phyloP scores from a whole-genome alignment of 1,140 invertebrate genomes.

The Pararge aegeria region DNA sequence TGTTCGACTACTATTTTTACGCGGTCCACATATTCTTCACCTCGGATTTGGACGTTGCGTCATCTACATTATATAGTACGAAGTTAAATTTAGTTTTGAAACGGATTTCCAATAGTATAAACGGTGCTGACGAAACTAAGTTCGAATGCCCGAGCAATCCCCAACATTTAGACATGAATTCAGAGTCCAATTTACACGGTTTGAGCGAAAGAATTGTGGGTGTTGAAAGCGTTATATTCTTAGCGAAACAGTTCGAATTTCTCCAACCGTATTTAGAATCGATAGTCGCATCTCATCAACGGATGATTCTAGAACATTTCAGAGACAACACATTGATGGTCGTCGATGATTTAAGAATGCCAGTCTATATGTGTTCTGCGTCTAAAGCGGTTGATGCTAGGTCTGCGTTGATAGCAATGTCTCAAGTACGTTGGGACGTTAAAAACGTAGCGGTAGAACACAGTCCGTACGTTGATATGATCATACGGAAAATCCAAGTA shows the following conservation, averaged over 20 bases:
- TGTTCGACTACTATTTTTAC: slow-evolving; percentile 98
- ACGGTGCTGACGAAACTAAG: slow-evolving; percentile 47
- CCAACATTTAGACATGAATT: slow-evolving; percentile 85
- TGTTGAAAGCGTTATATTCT: slow-evolving; percentile 94
- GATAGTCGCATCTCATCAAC: slow-evolving; percentile 83
- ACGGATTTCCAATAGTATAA: slow-evolving; percentile 85
- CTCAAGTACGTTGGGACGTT: slow-evolving; percentile 97
- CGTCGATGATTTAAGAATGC: slow-evolving; percentile 87
- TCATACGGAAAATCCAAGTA: slow-evolving; percentile 88
- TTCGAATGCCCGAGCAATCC: slow-evolving; percentile 83
- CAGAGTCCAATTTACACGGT: slow-evolving; percentile 88
- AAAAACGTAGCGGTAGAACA: slow-evolving; percentile 97
- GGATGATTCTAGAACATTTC: slow-evolving; percentile 87
- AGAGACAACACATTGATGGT: slow-evolving; percentile 87
- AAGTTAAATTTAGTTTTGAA: slow-evolving; percentile 88
- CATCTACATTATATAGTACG: slow-evolving; percentile 81
- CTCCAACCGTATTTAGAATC: slow-evolving; percentile 91
- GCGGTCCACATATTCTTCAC: slow-evolving; percentile 95
- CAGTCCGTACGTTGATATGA: slow-evolving; percentile 91
- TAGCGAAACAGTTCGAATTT: slow-evolving; percentile 92
- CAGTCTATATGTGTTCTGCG: slow-evolving; percentile 92
- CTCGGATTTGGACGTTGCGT: slow-evolving; percentile 67
- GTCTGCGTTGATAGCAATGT: slow-evolving; percentile 90
- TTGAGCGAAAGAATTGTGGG: slow-evolving; percentile 93
- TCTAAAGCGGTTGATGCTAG: slow-evolving; percentile 90